Conservation (phyloP, 92 coral and sea anemone species). For the Umimayanthus chanpuru region DNA sequence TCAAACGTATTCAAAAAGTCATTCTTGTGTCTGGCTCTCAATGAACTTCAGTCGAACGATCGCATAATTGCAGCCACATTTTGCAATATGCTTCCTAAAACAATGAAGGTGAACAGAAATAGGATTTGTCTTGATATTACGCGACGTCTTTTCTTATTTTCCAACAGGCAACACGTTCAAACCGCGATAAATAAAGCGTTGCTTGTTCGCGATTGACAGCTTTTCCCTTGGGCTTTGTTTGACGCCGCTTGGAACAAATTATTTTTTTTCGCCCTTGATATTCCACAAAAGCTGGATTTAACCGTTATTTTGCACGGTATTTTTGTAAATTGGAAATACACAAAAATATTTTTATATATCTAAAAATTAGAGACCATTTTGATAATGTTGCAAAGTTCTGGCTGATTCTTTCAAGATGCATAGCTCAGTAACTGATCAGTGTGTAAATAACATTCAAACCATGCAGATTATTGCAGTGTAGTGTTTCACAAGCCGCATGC, state of each 20-base stretch:
- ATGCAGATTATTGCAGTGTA: slow-evolving; percentile 9
- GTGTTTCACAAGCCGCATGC: background rate
- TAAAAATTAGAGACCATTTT: background rate
- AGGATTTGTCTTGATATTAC: background rate
- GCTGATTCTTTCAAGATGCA: slow-evolving; percentile 22
- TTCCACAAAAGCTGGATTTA: background rate
- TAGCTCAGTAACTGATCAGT: slow-evolving; percentile 28
- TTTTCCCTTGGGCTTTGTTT: slow-evolving; percentile 31
- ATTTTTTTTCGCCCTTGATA: background rate
- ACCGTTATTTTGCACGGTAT: background rate
- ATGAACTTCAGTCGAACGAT: slow-evolving; percentile 16
- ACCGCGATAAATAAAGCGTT: background rate
- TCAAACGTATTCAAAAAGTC: slow-evolving; percentile 30
- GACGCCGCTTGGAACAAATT: slow-evolving; percentile 13
- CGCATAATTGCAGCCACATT: background rate
- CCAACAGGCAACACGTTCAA: slow-evolving; percentile 1
- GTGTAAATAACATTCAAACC: slow-evolving; percentile 31
- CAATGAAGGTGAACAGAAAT: background rate
- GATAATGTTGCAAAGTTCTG: background rate
- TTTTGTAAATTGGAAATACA: background rate
- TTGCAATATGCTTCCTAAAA: background rate
- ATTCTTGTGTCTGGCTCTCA: slow-evolving; percentile 21
- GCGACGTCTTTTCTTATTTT: background rate
- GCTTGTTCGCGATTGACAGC: slow-evolving; percentile 21
- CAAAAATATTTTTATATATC: background rate